Evolutionary conservation across 2,797 vertebrate genomes (phyloP), one percentile per base, ranked within the genome.

Genomic region (Lateolabrax maculatus): DNA sequence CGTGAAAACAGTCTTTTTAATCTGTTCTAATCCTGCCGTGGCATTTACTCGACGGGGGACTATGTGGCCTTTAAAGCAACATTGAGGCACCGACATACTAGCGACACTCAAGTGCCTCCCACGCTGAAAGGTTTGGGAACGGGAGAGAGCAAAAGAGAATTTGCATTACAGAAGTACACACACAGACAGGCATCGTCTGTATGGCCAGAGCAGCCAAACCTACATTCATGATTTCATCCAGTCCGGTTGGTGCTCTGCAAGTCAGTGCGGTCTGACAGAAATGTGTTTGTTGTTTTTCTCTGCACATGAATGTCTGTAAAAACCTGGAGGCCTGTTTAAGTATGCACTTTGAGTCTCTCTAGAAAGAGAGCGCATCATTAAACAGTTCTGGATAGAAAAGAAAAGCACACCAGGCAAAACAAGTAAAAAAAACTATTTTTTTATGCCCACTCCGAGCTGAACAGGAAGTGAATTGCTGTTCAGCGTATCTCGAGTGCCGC

Each of bases 21-120:
- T 93, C 88, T 71, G 70, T 61, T 85, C 79, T 94, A 90, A 92
- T 93, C 89, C 91, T 80, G 74, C 89, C 44, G 80, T 92, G 92
- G 87, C 91, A 92, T 94, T 94, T 92, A 36, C 87, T 87, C 91
- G 77, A 85, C 74, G 90, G 89, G 82, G 69, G 53, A 79, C 82
- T 81, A 8, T 34, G 62, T 85, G 86, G 87, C 85, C 89, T 93
- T 92, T 91, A 81, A 84, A 84, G 60, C 80, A 82, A 69, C 58
- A 75, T 73, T 39, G 74, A 77, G 43, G 67, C 77, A 51, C 75
- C 65, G 73, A 67, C 79, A 77, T 23, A 75, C 49, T 34, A 19
- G 78, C 69, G 81, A 29, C 86, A 85, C 69, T 71, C 27, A 13
- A 75, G 71, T 77, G 77, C 61, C 83, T 84, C 84, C 77, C 51